These are phyloP conservation scores for Acrocera orbiculus DNA, from an alignment of 2,888 invertebrate genomes.

Conservation along the genomic window DNA sequence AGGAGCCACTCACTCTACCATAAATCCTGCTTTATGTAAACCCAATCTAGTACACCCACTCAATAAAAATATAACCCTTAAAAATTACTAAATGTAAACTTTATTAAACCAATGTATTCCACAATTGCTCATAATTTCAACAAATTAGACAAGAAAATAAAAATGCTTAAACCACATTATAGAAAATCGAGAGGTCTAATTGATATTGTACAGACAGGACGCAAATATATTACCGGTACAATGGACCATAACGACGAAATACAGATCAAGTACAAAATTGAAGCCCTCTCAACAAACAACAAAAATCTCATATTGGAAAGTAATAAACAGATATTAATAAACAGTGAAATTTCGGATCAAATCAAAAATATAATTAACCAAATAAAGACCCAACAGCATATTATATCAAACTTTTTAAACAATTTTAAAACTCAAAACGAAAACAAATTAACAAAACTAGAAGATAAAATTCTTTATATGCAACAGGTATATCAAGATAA, in stretches of 20 bases:
- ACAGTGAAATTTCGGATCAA: slow-evolving; percentile 1
- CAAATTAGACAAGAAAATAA: slow-evolving; percentile 2
- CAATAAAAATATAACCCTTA: no score
- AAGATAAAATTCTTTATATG: background rate
- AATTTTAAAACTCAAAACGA: no score
- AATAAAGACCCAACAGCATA: slow-evolving; percentile 2
- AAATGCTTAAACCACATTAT: background rate
- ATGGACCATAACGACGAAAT: slow-evolving; percentile 4
- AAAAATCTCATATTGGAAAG: slow-evolving; percentile 1
- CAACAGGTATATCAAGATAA: background rate
- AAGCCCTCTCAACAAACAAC: background rate
- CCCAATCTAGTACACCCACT: no score
- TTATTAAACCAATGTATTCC: background rate
- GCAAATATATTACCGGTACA: slow-evolving; percentile 1
- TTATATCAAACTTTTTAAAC: slow-evolving; percentile 3
- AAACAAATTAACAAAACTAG: background rate
- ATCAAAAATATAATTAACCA: slow-evolving; percentile 6
- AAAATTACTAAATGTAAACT: no score
- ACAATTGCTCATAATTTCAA: slow-evolving; percentile 1
- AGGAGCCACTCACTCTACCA: slow-evolving; percentile 1
- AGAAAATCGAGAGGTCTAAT: slow-evolving; percentile 1
- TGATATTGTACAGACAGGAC: no score
- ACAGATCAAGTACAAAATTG: slow-evolving; percentile 1
- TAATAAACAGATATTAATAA: no score
- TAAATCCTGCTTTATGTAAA: no score